Base-by-base conservation (phyloP, 2,113 vertebrate species). In the Epinephelus cyanopodus region DNA sequence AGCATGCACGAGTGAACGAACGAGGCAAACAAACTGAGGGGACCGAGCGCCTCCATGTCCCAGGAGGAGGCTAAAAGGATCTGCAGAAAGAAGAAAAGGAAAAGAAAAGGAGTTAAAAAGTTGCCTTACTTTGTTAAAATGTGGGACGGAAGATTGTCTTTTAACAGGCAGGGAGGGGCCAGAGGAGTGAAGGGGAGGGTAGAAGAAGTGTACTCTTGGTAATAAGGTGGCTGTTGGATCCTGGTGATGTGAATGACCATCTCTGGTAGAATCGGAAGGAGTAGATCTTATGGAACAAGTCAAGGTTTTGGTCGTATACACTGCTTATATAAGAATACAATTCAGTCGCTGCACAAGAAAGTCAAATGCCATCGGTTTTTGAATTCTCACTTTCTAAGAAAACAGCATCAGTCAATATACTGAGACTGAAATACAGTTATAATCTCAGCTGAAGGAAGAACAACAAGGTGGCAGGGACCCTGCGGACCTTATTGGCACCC, bases 11-110 rank as follows among this genome's bases (percentile, higher is more conserved):
- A 89, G 77, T 53, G 75, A 82, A 84, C 29, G 68, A 83, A 72
- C n/a, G 76, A 82, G 71, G 86, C 88, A 90, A 89, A 91, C 88
- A 92, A 83, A 84, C 85, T 42, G 75, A 80, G 82, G 74, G 65
- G 85, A 82, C 76, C 8, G 3, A 65, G 74, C 19, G 70, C 74
- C 63, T 74, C 48, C 1, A 2, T 87, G 71, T 89, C 89, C 87
- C 82, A 77, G 74, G 90, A 90, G 90, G 77, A 81, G 73, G 65
- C 79, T 89, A 80, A 90, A 91, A 77, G 83, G 77, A 87, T 89
- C 76, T 56, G 50, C 63, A 27, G 15, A 23, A 65, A 79, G 70
- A 79, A 67, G 45, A 73, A 79, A 80, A 79, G 63, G 56, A 73
- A 66, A 64, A 68, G n/a, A 25, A 54, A 58, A 45, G 63, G 23